A percentile compares a stretch with the other conserved stretches of the same genome.
Conservation (phyloP, 2,113 vertebrate species). For the Paedocypris sp. region DNA sequence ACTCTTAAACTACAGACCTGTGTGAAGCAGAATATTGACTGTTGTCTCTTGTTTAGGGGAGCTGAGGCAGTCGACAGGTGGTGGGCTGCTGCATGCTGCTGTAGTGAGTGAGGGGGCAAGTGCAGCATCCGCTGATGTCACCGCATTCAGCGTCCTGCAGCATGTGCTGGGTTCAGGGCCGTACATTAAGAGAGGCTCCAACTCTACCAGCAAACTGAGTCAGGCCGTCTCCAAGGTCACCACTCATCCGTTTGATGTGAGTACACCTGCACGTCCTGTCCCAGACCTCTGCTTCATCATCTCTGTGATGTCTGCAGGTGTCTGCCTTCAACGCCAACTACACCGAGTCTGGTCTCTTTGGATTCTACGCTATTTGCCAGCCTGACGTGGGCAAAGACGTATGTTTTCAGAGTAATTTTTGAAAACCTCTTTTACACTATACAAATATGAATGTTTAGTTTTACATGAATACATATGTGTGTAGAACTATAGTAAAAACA, state of each 20-base stretch:
- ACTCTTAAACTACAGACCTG: too few species aligned
- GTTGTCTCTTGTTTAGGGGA: conserved; percentile 64
- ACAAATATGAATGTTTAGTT: too few species aligned
- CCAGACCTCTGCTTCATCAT: background rate
- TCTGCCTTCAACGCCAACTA: conserved; percentile 80
- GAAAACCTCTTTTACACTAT: too few species aligned
- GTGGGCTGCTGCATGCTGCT: conserved; percentile 72
- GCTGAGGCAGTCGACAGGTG: conserved; percentile 60
- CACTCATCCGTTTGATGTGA: conserved; percentile 79
- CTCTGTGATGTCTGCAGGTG: conserved; percentile 55
- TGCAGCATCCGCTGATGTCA: conserved; percentile 63
- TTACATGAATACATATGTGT: too few species aligned
- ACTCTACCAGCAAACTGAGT: conserved; percentile 61
- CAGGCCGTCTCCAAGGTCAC: conserved; percentile 71
- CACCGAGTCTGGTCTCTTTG: conserved; percentile 90
- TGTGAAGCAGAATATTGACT: too few species aligned
- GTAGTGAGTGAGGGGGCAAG: conserved; percentile 73
- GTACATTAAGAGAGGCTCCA: conserved; percentile 78
- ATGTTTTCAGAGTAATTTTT: too few species aligned
- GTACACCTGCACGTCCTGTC: conserved; percentile 45
- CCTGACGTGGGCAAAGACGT: conserved; percentile 66
- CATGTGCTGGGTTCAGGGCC: conserved; percentile 80
- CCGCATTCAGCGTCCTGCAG: conserved; percentile 83
- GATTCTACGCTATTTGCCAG: conserved; percentile 79
- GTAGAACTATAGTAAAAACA: too few species aligned